Conservation (phyloP, 2,888 invertebrate genomes). For the Eupithecia inturbata region DNA sequence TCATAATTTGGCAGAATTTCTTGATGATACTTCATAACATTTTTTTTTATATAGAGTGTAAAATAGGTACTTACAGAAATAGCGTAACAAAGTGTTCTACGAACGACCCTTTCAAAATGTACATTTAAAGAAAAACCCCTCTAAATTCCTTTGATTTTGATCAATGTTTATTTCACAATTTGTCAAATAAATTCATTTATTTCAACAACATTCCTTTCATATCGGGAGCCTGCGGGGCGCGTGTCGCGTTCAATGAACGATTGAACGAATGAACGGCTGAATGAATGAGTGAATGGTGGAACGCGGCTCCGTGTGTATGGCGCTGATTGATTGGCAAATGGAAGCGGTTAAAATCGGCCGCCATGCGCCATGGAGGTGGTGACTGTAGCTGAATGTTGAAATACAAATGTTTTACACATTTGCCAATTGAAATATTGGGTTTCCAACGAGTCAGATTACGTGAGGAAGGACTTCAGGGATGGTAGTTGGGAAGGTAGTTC, state of each 20-base stretch:
- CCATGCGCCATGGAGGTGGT: background rate
- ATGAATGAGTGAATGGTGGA: conserved; percentile 20
- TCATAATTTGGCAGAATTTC: background rate
- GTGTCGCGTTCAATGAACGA: background rate
- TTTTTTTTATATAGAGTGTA: background rate
- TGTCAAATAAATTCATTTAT: conserved; percentile 13
- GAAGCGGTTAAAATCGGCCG: conserved; percentile 5
- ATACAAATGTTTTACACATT: background rate
- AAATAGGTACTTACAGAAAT: background rate
- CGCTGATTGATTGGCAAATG: conserved; percentile 24
- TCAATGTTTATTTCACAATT: conserved; percentile 21
- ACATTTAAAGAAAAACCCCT: background rate
- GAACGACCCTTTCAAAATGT: conserved; percentile 4
- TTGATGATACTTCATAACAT: background rate
- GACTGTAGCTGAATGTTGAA: background rate
- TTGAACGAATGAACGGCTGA: conserved; percentile 14
- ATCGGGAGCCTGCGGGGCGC: background rate
- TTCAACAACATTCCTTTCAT: conserved; percentile 21
- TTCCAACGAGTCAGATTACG: background rate
- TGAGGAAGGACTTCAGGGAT: background rate
- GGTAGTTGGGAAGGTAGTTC: background rate
- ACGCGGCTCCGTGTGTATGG: conserved; percentile 8
- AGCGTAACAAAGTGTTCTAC: background rate
- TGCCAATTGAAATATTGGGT: background rate
- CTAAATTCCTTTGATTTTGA: conserved; percentile 9